phyloP scores from a whole-genome alignment of 2,113 vertebrate species.

The Cynocephalus volans region DNA sequence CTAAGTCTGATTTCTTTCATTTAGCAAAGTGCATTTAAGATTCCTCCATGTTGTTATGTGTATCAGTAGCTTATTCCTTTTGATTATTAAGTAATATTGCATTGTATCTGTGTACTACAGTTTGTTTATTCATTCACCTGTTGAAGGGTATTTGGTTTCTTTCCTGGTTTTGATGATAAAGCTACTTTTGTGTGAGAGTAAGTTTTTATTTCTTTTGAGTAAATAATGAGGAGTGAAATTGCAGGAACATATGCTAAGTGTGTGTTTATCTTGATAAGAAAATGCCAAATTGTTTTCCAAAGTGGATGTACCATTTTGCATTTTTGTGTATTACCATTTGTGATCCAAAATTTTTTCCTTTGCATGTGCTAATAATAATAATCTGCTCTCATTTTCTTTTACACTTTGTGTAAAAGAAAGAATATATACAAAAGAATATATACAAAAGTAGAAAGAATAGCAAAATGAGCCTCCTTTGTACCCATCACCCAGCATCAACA shows the following conservation, averaged over 20 bases:
- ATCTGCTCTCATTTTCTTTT: slow-evolving; percentile 7
- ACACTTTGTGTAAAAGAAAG: slow-evolving; percentile 40
- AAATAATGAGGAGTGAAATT: neutral
- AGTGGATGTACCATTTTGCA: neutral
- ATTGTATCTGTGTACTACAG: neutral
- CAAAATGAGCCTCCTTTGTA: neutral
- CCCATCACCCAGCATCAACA: neutral
- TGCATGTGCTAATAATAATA: neutral
- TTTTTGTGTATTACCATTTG: neutral
- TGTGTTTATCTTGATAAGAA: neutral
- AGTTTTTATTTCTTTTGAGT: slow-evolving; percentile 28
- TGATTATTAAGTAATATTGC: neutral
- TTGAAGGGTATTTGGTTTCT: slow-evolving; percentile 28
- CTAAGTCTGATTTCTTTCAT: neutral
- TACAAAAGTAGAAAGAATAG: slow-evolving; percentile 12
- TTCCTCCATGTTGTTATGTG: neutral
- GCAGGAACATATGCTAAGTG: neutral
- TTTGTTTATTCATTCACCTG: neutral
- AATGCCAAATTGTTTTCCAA: slow-evolving; percentile 27
- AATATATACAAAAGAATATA: neutral
- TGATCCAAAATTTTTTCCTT: neutral
- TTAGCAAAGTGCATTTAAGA: neutral
- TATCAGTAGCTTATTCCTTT: neutral
- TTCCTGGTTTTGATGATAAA: neutral
- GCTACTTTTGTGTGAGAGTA: neutral